Base-by-base conservation (phyloP, 1,140 invertebrate species). In the Cyphomyrmex costatus region DNA sequence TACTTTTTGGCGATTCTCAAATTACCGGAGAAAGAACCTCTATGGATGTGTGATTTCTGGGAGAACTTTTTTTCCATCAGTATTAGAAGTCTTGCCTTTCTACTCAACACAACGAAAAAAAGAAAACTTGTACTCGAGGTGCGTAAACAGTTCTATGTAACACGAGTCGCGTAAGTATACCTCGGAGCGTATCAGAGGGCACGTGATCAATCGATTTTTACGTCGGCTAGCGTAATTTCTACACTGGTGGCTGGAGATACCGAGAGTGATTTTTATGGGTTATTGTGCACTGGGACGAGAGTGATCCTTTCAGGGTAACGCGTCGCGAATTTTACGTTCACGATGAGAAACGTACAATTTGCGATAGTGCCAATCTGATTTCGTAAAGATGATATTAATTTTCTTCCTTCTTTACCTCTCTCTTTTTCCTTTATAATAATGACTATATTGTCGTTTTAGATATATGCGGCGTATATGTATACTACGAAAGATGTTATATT, bases 371-470 rank as follows among this genome's bases (percentile, higher is more conserved):
- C 68, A 83, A 82, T 61, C 51, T 56, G 58, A 71, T 61, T 80
- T 80, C 12, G 12, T 61, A 58, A 63, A 53, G 19, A 73, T 21
- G 63, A 89, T 56, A 86, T 89, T 73, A 58, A 49, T 24, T 63
- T 51, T 68, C 27, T 58, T 71, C 19, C 16, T 73, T 21, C 10
- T 33, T 27, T 42, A 61, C 51, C 12, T 8, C 6, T 19, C 14
- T 63, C 8, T 33, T 53, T 49, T 33, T 58, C 19, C 33, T 56
- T 61, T 76, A 71, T 86, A 88, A 85, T 88, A 85, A 24, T 89
- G 87, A 33, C 88, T 89, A 86, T 92, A 92, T 92, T 91, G 89
- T 92, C 89, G 80, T 91, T 53, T 42, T 84, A 92, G 87, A 66
- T 88, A 86, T 88, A 66, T 90, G 80, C 80, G 89, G 83, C 82